Evolutionary conservation across 2,113 vertebrate species (phyloP).

Genomic region (Micromys minutus): DNA sequence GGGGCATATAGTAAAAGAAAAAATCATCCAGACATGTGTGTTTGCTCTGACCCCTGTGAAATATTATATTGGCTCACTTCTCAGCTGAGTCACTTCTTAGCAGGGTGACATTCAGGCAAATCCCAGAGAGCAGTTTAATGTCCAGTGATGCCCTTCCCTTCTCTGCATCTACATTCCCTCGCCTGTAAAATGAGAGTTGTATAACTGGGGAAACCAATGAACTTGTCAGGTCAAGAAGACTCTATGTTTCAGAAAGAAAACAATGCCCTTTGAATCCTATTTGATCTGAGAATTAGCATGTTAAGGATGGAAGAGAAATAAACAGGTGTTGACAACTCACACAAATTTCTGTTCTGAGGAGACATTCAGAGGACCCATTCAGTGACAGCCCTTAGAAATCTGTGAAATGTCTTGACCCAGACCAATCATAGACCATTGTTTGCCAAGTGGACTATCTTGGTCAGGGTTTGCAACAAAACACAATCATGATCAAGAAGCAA

Average conservation of each 20-base stretch:
- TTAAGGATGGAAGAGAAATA: not conserved
- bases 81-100: not conserved
- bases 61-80: not conserved
- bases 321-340: not conserved
- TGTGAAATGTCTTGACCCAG: not conserved
- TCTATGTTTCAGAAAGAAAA: not conserved
- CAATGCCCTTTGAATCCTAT: not conserved
- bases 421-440: not conserved
- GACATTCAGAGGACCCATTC: not conserved
- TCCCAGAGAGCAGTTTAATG: not conserved
- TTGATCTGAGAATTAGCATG: constrained; percentile 1
- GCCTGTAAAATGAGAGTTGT: not conserved
- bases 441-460: not conserved
- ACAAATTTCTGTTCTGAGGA: not conserved
- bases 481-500: too few species aligned
- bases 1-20: not conserved
- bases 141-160: not conserved
- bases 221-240: not conserved
- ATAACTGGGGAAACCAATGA: not conserved
- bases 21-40: not conserved
- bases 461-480: too few species aligned
- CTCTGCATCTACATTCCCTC: constrained; percentile 17
- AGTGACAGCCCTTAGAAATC: not conserved
- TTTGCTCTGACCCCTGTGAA: not conserved
- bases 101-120: not conserved